Percentiles rank a stretch among this genome's conserved stretches.
Conservation (phyloP, 1,140 invertebrate genomes). For the Penaeus japonicus region DNA sequence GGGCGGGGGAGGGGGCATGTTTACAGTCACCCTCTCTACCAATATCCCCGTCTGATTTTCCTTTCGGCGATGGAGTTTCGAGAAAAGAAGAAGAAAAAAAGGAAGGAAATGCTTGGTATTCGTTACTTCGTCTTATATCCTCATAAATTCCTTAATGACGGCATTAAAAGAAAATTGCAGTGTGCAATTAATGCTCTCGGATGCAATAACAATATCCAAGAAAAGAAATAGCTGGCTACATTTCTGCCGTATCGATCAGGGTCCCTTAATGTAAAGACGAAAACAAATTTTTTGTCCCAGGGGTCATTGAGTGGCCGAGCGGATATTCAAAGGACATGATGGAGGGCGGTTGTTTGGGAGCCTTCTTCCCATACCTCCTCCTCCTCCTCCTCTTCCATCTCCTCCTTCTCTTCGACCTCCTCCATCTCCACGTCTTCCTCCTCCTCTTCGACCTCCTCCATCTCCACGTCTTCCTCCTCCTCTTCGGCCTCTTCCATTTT, state of each 20-base stretch:
- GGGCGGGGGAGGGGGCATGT: not conserved
- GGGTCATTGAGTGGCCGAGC: not conserved
- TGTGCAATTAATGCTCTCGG: not conserved
- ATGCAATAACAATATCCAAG: not conserved
- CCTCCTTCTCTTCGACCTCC: not conserved
- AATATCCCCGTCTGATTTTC: not conserved
- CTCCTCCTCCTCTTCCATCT: not conserved
- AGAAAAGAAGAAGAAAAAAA: not conserved
- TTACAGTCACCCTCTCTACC: constrained; percentile 24
- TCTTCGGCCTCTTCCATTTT: too few species aligned
- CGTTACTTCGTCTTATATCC: constrained; percentile 6
- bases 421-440: not conserved
- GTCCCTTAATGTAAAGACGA: constrained; percentile 16
- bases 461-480: too few species aligned
- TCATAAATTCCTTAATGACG: not conserved
- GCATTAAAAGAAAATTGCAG: not conserved
- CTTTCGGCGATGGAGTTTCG: too few species aligned
- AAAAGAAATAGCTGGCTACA: too few species aligned
- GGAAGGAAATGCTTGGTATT: constrained; percentile 2
- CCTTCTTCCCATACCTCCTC: not conserved
- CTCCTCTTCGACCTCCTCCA: not conserved
- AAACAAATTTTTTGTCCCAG: constrained; percentile 31
- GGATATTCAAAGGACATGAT: constrained; percentile 12
- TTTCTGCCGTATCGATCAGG: not conserved
- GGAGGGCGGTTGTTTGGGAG: not conserved